Percentiles rank a stretch among this genome's conserved stretches.
Conservation (phyloP, 2,113 vertebrate species). For the Eclectus roratus region DNA sequence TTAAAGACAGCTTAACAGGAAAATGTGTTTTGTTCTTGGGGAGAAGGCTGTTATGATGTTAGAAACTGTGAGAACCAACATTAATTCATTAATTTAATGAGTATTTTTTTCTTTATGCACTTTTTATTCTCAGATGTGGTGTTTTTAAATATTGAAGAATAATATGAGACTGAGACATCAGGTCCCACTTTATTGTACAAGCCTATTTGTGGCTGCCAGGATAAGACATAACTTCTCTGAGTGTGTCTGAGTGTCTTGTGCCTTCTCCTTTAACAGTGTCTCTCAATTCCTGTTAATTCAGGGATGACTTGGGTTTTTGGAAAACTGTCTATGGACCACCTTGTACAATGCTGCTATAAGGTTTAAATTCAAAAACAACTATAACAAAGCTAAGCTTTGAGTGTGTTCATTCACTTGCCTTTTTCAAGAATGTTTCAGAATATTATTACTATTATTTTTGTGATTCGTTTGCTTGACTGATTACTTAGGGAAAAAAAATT, state of each 20-base stretch:
- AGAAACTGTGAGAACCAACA: slow-evolving; percentile 12
- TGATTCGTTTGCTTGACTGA: not conserved
- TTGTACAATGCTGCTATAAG: not conserved
- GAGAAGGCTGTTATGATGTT: not conserved
- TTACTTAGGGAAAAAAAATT: not conserved
- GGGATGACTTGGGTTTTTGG: not conserved
- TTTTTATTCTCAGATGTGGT: slow-evolving; percentile 24
- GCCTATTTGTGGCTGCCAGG: not conserved
- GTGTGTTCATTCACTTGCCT: not conserved
- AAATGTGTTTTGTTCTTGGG: not conserved
- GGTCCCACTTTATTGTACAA: not conserved
- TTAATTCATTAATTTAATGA: not conserved
- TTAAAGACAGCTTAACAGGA: not conserved
- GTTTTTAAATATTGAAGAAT: not conserved
- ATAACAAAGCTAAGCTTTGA: not conserved
- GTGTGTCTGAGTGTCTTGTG: not conserved
- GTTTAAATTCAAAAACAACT: not conserved
- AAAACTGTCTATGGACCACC: not conserved
- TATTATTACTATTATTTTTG: not conserved
- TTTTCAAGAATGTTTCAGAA: not conserved
- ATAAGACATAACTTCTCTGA: not conserved
- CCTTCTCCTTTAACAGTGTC: not conserved
- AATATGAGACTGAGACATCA: not conserved
- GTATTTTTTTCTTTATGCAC: not conserved
- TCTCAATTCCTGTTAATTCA: not conserved